A percentile compares a stretch with the other conserved stretches of the same genome.
phyloP scores from a whole-genome alignment of 2,797 vertebrate species.

The Iguana delicatissima region DNA sequence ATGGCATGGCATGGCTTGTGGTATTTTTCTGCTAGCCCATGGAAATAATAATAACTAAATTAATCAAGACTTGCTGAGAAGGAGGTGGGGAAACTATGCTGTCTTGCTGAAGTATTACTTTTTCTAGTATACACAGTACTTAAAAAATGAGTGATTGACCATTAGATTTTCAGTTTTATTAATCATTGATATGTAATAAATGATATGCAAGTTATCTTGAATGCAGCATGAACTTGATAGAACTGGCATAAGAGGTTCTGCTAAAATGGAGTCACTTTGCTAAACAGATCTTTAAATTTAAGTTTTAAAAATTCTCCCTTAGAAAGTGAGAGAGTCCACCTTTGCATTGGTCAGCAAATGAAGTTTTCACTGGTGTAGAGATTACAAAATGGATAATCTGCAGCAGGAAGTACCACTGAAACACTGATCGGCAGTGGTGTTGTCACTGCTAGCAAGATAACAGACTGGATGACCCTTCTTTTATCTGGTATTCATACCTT shows the following conservation, averaged over 20 bases:
- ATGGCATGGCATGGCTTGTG: neutral
- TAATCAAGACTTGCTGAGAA: neutral
- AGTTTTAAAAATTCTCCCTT: constrained; percentile 45
- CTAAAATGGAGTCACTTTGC: neutral
- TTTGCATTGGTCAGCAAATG: constrained; percentile 17
- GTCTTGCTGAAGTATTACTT: neutral
- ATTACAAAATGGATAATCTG: constrained; percentile 35
- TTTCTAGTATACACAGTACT: neutral
- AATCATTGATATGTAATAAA: neutral
- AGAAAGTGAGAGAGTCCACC: constrained; percentile 40
- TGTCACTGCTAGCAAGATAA: constrained; percentile 38
- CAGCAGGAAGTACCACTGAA: constrained; percentile 22
- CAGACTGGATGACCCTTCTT: constrained; percentile 22
- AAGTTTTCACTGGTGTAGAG: constrained; percentile 47
- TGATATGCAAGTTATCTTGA: neutral
- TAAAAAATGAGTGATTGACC: neutral
- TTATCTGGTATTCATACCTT: neutral
- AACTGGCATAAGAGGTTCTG: neutral
- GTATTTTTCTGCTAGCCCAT: neutral
- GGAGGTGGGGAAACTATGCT: neutral
- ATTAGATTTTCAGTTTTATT: neutral
- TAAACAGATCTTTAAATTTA: constrained; percentile 53
- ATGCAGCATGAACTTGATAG: neutral
- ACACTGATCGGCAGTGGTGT: constrained; percentile 43
- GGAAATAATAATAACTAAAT: neutral